A percentile compares a stretch with the other conserved stretches of the same genome.
Conservation (phyloP, 2,113 vertebrate genomes). For the Piliocolobus tephrosceles region DNA sequence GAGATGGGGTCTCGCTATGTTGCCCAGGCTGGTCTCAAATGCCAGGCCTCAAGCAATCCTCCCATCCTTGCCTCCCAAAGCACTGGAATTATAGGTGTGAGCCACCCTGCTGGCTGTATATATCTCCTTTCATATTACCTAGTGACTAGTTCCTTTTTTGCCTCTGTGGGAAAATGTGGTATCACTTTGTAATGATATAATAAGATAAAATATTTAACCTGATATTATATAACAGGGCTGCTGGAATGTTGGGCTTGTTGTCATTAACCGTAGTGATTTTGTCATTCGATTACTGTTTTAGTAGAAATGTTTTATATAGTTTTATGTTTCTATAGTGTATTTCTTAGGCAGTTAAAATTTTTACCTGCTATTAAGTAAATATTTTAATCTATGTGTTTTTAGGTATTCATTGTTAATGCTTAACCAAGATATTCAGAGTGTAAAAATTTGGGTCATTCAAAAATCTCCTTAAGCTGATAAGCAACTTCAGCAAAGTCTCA, state of each 20-base stretch:
- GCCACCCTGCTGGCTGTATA: too few relatives aligned
- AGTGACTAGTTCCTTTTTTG: slow-evolving; percentile 12
- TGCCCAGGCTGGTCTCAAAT: neutral
- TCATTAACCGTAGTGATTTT: slow-evolving; percentile 22
- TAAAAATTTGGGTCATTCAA: slow-evolving; percentile 10
- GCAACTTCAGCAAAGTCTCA: too few relatives aligned
- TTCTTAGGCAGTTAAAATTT: slow-evolving; percentile 43
- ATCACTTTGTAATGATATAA: neutral
- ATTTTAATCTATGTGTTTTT: slow-evolving; percentile 5
- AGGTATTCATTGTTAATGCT: slow-evolving; percentile 27
- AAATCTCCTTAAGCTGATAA: too few relatives aligned
- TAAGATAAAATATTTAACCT: slow-evolving; percentile 1
- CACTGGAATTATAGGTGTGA: neutral
- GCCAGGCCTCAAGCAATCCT: neutral
- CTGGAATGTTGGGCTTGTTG: neutral
- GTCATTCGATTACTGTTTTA: slow-evolving; percentile 13
- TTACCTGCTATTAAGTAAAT: slow-evolving; percentile 27
- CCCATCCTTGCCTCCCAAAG: neutral
- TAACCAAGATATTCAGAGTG: neutral
- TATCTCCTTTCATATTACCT: neutral
- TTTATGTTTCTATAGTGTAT: slow-evolving; percentile 32
- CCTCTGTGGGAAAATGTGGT: neutral
- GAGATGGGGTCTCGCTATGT: neutral
- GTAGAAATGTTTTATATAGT: neutral
- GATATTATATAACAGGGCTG: neutral